Base-by-base conservation (phyloP, 64 coral and sea anemone genomes). In the Acropora tenuis region DNA sequence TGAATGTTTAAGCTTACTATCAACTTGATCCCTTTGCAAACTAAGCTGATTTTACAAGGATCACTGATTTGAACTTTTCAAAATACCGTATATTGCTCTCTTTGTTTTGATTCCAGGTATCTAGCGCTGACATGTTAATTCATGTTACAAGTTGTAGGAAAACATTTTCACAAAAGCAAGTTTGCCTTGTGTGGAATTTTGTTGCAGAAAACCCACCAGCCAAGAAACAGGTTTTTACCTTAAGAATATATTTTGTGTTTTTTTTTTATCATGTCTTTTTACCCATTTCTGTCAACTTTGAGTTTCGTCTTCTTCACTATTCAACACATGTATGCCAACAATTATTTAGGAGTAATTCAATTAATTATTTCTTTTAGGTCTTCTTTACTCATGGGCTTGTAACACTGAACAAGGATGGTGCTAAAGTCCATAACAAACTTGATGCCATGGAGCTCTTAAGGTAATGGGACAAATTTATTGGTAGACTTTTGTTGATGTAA, bases 111-210 rank as follows among this genome's bases (percentile, higher is more conserved):
- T 10, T 63, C 17, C 65, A 85, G 82, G 8, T 45, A 9, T 3
- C 6, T n/a, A 49, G 19, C 65, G 8, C 65, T 43, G 82, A 71
- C 45, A 85, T 71, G 45, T 45, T 91, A 30, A 18, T 91, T 65
- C 80, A 91, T 10, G 20, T 91, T 2, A 77, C 90, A 77, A 91
- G 72, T 53, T 84, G 80, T 76, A 84, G 69, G 43, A 71, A 15
- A 84, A 20, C 8, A 6, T 83, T 76, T 83, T 76, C 8, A 43
- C 74, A 83, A 61, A 48, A 91, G 59, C 90, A 91, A 74, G 50
- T 76, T 30, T 20, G 90, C 16, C 16, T 30, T 15, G 90, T 60
- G 15, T 91, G 90, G 90, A 41, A 85, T n/a, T 20, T 30, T 59
- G 30, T 45, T 10, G 63, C 80, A 13, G n/a, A 50, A 16, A 65